Conservation (phyloP, 2,113 vertebrate species). For the Eolophus roseicapilla region DNA sequence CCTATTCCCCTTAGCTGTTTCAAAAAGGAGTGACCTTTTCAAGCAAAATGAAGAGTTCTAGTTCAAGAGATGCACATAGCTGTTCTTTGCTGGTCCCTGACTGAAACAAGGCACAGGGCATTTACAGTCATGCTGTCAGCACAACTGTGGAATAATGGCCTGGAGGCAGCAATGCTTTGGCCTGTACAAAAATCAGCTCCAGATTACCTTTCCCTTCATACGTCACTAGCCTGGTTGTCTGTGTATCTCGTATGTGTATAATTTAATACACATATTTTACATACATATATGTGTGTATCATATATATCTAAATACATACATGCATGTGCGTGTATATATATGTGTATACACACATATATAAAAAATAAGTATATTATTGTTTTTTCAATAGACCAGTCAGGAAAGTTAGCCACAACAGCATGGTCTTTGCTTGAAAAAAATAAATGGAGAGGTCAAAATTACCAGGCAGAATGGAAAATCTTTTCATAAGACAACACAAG, state of each 20-base stretch:
- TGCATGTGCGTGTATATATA: background rate
- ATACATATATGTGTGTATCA: background rate
- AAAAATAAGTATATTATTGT: background rate
- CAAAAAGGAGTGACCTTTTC: background rate
- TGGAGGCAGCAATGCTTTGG: background rate
- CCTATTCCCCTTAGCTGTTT: background rate
- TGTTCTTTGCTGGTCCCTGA: background rate
- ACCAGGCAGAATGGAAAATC: constrained; percentile 6
- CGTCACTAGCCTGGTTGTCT: background rate
- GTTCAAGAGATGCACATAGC: background rate
- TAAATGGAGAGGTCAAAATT: background rate
- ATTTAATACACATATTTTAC: background rate
- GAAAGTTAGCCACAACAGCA: background rate
- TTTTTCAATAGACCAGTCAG: background rate
- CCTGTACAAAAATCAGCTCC: background rate
- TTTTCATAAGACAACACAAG: background rate
- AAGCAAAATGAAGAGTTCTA: background rate
- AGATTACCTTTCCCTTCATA: background rate
- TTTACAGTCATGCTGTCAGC: background rate
- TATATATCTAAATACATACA: background rate
- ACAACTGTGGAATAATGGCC: background rate
- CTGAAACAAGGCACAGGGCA: background rate
- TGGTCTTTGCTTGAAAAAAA: background rate
- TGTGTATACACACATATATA: too few species aligned
- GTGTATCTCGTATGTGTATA: background rate